A percentile compares a stretch with the other conserved stretches of the same genome.
Evolutionary conservation across 2,113 vertebrate genomes (phyloP).

Genomic region (Dicerorhinus sumatrensis): DNA sequence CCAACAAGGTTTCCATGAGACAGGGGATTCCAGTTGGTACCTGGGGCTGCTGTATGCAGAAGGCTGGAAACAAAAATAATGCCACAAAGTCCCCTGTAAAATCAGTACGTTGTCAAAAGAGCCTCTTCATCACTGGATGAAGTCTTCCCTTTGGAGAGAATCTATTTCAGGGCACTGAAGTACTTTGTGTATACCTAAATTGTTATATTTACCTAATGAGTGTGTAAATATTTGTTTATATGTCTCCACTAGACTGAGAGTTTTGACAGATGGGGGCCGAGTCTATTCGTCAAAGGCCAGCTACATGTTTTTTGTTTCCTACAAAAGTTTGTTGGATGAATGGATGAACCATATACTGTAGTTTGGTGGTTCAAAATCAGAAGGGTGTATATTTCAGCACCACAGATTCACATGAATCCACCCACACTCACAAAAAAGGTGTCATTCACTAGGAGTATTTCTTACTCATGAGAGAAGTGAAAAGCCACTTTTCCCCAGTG

Average conservation of each 20-base stretch:
- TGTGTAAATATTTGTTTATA: not conserved
- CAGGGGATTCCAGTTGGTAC: not conserved
- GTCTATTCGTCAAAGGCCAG: not conserved
- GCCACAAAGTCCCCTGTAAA: not conserved
- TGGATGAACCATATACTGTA: not conserved
- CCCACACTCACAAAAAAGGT: not conserved
- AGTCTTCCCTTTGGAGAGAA: not conserved
- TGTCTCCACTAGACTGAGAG: not conserved
- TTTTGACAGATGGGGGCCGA: not conserved
- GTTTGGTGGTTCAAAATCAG: not conserved
- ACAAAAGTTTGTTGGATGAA: not conserved
- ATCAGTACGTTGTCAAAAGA: constrained; percentile 1
- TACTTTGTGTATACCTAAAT: not conserved
- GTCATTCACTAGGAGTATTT: not conserved
- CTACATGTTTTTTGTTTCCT: not conserved
- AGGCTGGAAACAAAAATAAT: not conserved
- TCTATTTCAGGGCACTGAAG: not conserved
- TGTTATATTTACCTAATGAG: not conserved
- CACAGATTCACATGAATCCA: not conserved
- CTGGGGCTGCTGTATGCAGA: not conserved
- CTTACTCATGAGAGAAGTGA: not conserved
- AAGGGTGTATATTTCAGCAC: not conserved
- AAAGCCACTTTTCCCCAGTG: not conserved
- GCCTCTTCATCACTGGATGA: not conserved
- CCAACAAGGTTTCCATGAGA: constrained; percentile 51